Evolutionary conservation across 2,888 invertebrate species (phyloP).

Genomic region (Acanthosepion pharaonis): DNA sequence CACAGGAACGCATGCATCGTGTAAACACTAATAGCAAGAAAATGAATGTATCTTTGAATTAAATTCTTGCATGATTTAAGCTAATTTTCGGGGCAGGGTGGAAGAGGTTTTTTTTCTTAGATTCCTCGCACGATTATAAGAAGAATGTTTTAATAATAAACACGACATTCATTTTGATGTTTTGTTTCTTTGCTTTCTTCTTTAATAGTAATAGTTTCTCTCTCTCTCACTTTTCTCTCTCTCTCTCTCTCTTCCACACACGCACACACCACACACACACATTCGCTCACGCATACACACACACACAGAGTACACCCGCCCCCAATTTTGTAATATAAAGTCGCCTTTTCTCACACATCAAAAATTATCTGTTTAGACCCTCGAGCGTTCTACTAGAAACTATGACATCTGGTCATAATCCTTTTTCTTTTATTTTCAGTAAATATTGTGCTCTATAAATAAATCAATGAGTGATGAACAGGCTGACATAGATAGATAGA

Average conservation of each 20-base stretch:
- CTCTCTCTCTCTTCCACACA: background rate
- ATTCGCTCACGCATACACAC: background rate
- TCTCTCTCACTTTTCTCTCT: too few species aligned
- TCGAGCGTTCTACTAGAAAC: background rate
- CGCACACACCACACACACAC: background rate
- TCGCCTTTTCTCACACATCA: background rate
- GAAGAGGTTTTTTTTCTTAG: background rate
- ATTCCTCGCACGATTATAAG: background rate
- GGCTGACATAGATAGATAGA: background rate
- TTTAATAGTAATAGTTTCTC: too few species aligned
- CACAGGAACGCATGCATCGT: background rate
- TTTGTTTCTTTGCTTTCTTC: too few species aligned
- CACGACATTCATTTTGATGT: background rate
- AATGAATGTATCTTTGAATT: background rate
- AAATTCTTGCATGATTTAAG: slow-evolving; percentile 20
- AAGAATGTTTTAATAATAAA: slow-evolving; percentile 14
- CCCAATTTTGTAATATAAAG: background rate
- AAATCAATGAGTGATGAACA: too few species aligned
- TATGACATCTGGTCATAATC: background rate
- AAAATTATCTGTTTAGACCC: background rate
- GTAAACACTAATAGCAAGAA: background rate
- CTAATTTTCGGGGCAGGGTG: background rate
- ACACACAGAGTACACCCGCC: background rate
- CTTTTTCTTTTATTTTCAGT: background rate
- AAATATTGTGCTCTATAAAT: background rate